Percentiles rank a stretch among this genome's conserved stretches.
These are phyloP conservation scores for Sardina pilchardus DNA, from an alignment of 2,113 vertebrate species.

Conservation along the genomic window DNA sequence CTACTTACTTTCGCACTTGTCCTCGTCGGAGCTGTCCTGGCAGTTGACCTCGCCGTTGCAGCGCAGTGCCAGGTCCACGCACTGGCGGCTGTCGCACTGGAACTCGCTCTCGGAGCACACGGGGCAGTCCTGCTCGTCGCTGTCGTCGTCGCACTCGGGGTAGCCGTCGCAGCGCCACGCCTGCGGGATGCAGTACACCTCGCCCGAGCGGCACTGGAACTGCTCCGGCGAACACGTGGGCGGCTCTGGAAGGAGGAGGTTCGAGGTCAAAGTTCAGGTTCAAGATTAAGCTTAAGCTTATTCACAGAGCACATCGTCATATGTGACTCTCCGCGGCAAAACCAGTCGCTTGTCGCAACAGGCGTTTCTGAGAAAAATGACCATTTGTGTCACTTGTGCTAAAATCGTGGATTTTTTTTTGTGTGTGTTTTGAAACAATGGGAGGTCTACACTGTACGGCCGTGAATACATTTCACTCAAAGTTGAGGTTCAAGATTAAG, in stretches of 20 bases:
- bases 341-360: too few relatives aligned
- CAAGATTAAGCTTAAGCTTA: too few relatives aligned
- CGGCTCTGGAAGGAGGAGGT: constrained; percentile 88
- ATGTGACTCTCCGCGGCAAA: too few relatives aligned
- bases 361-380: too few relatives aligned
- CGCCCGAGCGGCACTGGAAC: constrained; percentile 92
- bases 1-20: constrained; percentile 84
- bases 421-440: too few relatives aligned
- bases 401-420: too few relatives aligned
- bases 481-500: too few relatives aligned
- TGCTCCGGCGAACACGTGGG: constrained; percentile 96
- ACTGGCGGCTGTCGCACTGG: constrained; percentile 94
- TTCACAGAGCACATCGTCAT: too few relatives aligned
- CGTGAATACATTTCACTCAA: too few relatives aligned
- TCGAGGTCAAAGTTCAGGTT: too few relatives aligned
- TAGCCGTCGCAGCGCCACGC: constrained; percentile 94
- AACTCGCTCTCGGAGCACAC: constrained; percentile 89
- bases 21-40: constrained; percentile 93
- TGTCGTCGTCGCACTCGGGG: constrained; percentile 90
- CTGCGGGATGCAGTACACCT: constrained; percentile 95
- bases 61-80: constrained; percentile 79
- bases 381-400: too few relatives aligned
- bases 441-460: too few relatives aligned
- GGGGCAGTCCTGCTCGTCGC: constrained; percentile 92
- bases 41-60: constrained; percentile 93